Evolutionary conservation across 2,888 invertebrate genomes (phyloP).

Genomic region (Brachyptera putata): DNA sequence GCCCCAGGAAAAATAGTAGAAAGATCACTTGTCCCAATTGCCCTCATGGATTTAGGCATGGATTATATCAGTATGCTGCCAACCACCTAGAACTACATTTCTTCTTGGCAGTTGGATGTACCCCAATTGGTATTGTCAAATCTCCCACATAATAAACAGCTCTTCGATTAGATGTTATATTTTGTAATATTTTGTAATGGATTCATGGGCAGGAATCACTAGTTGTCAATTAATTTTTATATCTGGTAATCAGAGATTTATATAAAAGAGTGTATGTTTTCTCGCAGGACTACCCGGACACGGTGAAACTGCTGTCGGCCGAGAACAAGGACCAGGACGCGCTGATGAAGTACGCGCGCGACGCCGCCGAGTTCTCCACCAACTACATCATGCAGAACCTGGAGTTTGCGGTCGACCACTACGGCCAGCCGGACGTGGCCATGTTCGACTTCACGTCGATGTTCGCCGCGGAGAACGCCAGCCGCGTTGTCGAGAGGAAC

Average conservation of each 20-base stretch:
- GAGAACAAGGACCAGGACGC: slow-evolving; percentile 90
- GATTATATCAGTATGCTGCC: too few relatives aligned
- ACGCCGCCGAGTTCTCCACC: slow-evolving; percentile 93
- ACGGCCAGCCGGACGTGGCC: slow-evolving; percentile 94
- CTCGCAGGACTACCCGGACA: slow-evolving; percentile 87
- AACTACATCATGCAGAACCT: slow-evolving; percentile 77
- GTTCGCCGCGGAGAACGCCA: slow-evolving; percentile 95
- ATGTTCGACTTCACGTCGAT: slow-evolving; percentile 99
- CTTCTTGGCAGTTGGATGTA: too few relatives aligned
- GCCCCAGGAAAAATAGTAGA: too few relatives aligned
- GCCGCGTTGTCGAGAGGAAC: slow-evolving; percentile 68
- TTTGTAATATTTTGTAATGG: too few relatives aligned
- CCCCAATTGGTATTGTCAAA: too few relatives aligned
- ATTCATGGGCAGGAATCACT: too few relatives aligned
- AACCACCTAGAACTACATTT: too few relatives aligned
- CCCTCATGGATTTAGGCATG: too few relatives aligned
- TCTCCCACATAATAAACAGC: too few relatives aligned
- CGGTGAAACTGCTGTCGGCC: slow-evolving; percentile 75
- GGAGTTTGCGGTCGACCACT: slow-evolving; percentile 97
- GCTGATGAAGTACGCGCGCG: slow-evolving; percentile 83
- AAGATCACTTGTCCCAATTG: too few relatives aligned
- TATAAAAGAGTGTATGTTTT: slow-evolving; percentile 28
- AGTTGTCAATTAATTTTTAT: too few relatives aligned
- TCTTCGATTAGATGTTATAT: too few relatives aligned
- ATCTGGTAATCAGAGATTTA: background rate